phyloP scores from a whole-genome alignment of 2,888 invertebrate genomes.

The Drosophila pseudotalamancana region DNA sequence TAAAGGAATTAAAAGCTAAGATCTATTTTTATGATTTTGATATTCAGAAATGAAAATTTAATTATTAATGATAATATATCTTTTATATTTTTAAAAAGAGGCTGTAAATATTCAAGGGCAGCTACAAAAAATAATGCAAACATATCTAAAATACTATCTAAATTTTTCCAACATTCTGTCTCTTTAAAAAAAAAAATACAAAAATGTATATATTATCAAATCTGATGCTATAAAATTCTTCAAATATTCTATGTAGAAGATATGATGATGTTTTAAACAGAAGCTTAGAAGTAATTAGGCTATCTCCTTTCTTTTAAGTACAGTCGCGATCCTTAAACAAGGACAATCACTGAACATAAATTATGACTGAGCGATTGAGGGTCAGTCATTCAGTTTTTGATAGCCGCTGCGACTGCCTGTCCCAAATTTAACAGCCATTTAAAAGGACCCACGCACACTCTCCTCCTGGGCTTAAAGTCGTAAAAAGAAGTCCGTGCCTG shows the following conservation, averaged over 20 bases:
- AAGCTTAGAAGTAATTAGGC: too few relatives aligned
- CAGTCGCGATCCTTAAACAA: not conserved
- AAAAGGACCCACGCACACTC: constrained; percentile 18
- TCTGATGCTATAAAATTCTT: not conserved
- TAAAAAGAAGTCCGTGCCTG: constrained; percentile 30
- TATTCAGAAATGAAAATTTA: too few relatives aligned
- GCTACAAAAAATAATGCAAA: too few relatives aligned
- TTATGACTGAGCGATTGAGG: not conserved
- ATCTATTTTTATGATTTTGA: too few relatives aligned
- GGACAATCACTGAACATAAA: not conserved
- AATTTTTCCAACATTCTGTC: too few relatives aligned
- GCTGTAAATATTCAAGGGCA: too few relatives aligned
- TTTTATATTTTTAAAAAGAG: too few relatives aligned
- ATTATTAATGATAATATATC: too few relatives aligned
- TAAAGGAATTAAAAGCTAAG: too few relatives aligned
- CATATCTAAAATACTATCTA: too few relatives aligned
- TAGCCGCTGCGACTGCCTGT: constrained; percentile 9
- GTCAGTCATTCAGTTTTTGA: constrained; percentile 21
- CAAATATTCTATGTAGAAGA: not conserved
- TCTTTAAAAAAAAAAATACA: too few relatives aligned
- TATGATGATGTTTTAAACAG: not conserved
- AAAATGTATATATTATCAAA: not conserved
- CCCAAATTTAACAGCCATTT: constrained; percentile 41
- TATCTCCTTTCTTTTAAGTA: not conserved
- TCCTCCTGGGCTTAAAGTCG: constrained; percentile 32